These are phyloP conservation scores for Ooceraea biroi DNA, from an alignment of 1,140 invertebrate genomes.

Conservation along the genomic window DNA sequence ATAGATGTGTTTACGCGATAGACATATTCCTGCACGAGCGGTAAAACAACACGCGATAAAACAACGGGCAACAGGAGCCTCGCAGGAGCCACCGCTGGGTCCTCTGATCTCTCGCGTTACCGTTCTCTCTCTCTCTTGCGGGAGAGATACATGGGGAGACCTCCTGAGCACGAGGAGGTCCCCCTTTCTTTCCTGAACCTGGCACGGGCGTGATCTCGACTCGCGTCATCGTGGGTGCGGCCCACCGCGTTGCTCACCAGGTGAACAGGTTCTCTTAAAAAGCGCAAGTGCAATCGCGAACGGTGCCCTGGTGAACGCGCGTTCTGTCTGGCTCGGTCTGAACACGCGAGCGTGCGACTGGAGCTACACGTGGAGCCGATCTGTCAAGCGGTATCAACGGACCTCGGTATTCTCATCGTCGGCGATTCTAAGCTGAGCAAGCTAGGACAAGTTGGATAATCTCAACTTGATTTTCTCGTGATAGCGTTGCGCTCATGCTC, in stretches of 20 bases:
- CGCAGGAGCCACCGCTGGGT: neutral
- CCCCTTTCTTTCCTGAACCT: constrained; percentile 48
- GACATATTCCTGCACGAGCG: neutral
- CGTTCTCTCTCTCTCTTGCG: too few relatives aligned
- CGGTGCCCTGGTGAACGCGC: constrained; percentile 78
- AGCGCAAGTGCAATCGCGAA: constrained; percentile 82
- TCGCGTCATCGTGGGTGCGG: constrained; percentile 78
- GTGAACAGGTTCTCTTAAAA: constrained; percentile 84
- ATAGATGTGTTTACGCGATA: constrained; percentile 30
- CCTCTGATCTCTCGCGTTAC: constrained; percentile 16
- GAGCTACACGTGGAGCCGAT: constrained; percentile 67
- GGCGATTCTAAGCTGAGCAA: constrained; percentile 16
- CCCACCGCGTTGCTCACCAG: constrained; percentile 38
- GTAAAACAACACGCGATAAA: neutral
- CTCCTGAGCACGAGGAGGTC: constrained; percentile 47
- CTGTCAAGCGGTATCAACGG: constrained; percentile 60
- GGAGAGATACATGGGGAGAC: too few relatives aligned
- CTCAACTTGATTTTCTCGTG: too few relatives aligned
- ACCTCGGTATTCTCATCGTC: too few relatives aligned
- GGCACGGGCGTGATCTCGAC: constrained; percentile 12
- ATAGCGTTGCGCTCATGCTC: too few relatives aligned
- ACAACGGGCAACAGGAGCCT: neutral
- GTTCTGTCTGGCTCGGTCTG: constrained; percentile 38
- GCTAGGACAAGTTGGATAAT: too few relatives aligned
- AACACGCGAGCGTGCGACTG: constrained; percentile 63